Base-by-base conservation (phyloP, 2,113 vertebrate species). In the Odontophorus gujanensis region DNA sequence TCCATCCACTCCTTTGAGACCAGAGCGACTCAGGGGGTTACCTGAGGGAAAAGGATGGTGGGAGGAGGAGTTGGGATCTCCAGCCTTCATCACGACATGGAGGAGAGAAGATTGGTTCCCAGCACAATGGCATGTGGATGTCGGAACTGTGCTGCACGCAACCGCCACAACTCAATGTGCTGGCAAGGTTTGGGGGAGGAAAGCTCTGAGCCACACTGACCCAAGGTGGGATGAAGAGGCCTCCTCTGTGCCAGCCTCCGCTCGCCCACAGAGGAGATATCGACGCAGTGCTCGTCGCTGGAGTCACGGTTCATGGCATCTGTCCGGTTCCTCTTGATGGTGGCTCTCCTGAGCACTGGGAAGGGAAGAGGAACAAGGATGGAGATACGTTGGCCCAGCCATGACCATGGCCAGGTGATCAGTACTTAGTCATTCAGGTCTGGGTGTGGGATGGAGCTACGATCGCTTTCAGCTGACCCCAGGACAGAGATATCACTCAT, bases 311-410 rank as follows among this genome's bases (percentile, higher is more conserved):
- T 98, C 95, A 98, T 98, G 92, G 96, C 97, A 36, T 99, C 99
- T 3, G 98, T 98, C 48, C 99, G 98, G 97, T 98, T 98, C 95
- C 98, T 98, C 96, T 99, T 99, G 96, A 99, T 99, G 72, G 99
- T 99, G 79, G 99, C 99, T 98, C 99, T 96, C 96, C 99, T 99
- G 83, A 99, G 97, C 96, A 99, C 99, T 99, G 95, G 51, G 75
- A 74, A 96, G 61, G 84, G 76, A 81, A 86, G 63, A 81, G 65
- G 65, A 80, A 87, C 7, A 14, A n/a, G 1, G 40, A 4, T 81
- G 58, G 42, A 57, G 74, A 28, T 28, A 48, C 16, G 26, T 38
- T 19, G n/a, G 26, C 51, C 48, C 48, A 80, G 4, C n/a, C 3
- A 0, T 1, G 55, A 50, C 11, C 45, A 43, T 26, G 26, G 81